phyloP scores from a whole-genome alignment of 2,797 vertebrate species.

The Lithobates pipiens region DNA sequence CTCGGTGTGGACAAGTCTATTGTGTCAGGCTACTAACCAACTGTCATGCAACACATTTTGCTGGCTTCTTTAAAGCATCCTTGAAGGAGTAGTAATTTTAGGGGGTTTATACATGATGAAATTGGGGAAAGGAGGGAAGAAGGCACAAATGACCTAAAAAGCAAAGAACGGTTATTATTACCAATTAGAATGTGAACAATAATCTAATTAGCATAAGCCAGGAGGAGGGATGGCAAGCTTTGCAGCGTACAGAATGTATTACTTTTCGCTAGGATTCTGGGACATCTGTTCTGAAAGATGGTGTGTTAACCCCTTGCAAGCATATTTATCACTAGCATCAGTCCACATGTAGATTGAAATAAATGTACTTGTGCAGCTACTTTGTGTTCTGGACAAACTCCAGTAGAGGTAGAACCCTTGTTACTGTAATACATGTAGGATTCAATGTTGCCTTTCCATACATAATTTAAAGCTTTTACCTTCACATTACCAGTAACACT shows the following conservation, averaged over 20 bases:
- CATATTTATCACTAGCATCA: slow-evolving; percentile 48
- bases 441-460: no score
- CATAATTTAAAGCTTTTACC: no score
- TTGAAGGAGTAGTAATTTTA: slow-evolving; percentile 22
- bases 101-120: slow-evolving; percentile 6
- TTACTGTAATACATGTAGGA: no score
- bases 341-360: not conserved
- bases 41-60: slow-evolving; percentile 35
- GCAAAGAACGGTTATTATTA: slow-evolving; percentile 31
- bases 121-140: not conserved
- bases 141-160: slow-evolving; percentile 28
- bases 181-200: slow-evolving; percentile 29
- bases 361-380: not conserved
- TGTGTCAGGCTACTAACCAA: slow-evolving; percentile 32
- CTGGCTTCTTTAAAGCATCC: slow-evolving; percentile 3
- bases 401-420: no score
- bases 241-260: not conserved
- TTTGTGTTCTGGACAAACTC: not conserved
- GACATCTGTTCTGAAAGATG: slow-evolving; percentile 63
- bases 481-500: no score
- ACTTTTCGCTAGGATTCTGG: not conserved
- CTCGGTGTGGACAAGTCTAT: slow-evolving; percentile 25
- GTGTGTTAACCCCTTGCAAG: slow-evolving; percentile 68
- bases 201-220: slow-evolving; percentile 8
- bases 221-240: not conserved